Evolutionary conservation across 2,888 invertebrate species (phyloP), one percentile per base, ranked within the genome.

Genomic region (Tanytarsus gracilentus): DNA sequence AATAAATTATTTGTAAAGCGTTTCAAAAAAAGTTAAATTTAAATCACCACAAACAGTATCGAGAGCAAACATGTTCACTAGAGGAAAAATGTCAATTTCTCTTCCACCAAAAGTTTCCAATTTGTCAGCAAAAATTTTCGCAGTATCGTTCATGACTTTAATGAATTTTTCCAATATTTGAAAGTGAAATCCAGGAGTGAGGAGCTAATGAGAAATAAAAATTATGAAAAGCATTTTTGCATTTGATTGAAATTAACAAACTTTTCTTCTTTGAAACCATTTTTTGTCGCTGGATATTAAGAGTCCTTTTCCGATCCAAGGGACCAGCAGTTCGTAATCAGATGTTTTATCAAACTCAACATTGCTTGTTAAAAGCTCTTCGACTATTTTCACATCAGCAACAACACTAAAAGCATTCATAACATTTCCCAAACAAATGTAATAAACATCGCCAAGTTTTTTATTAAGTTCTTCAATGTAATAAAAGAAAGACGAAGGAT

Each of bases 141-240:
- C 73, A 62, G 82, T 80, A 62, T 77, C 77, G 64, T 83, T 78
- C 68, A 86, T 84, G 0, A 82, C 77, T 1, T 79, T 79, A 16
- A 83, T 68, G 68, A 84, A 86, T 65, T 82, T 79, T 66, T 84
- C 80, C 44, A 86, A 70, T 61, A 86, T 84, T 66, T 81, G 80
- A 69, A 85, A 85, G 69, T 86, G 86, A 69, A 86, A 86, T 0
- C 85, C 79, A 1, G 85, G 85, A 0, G 85, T 85, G 62, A 86
- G 67, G 63, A 85, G 76, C 69, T n/a, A n/a, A n/a, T n/a, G n/a
- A n/a, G n/a, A n/a, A n/a, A n/a, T n/a, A n/a, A n/a, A n/a, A n/a
- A n/a, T n/a, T n/a, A n/a, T n/a, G n/a, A n/a, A n/a, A n/a, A n/a
- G n/a, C n/a, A n/a, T n/a, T n/a, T n/a, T n/a, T n/a, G n/a, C n/a